Conservation (phyloP, 1,140 invertebrate genomes). For the Bombus fervidus region DNA sequence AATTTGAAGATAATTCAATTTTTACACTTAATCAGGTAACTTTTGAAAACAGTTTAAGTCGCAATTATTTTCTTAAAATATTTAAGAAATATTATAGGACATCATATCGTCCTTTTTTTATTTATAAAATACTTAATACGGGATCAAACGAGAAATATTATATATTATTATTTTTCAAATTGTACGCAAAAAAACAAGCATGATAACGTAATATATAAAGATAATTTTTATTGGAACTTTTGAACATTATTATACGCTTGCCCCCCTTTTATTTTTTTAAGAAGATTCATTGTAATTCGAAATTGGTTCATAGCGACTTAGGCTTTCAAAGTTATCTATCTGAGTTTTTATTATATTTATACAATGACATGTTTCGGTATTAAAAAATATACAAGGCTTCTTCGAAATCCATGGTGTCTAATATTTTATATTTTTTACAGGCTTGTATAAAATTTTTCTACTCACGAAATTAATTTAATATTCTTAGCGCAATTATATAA, state of each 20-base stretch:
- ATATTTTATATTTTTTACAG: constrained; percentile 7
- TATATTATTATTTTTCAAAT: background rate
- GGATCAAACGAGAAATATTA: constrained; percentile 15
- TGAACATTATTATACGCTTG: background rate
- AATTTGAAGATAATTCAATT: background rate
- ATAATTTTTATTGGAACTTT: background rate
- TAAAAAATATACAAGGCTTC: background rate
- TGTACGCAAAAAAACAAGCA: background rate
- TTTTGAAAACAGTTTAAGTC: constrained; percentile 34
- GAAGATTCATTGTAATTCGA: background rate
- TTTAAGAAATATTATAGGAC: background rate
- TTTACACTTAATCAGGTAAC: constrained; percentile 33
- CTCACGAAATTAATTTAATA: background rate
- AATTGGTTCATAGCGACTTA: constrained; percentile 7
- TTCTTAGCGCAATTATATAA: background rate
- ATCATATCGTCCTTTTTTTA: background rate
- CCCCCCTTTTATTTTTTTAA: background rate
- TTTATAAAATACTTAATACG: constrained; percentile 16
- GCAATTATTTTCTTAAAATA: background rate
- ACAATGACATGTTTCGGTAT: background rate
- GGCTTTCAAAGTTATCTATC: constrained; percentile 35
- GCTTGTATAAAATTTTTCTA: constrained; percentile 7
- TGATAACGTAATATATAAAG: background rate
- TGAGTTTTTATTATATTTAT: background rate
- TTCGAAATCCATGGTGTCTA: background rate